Evolutionary conservation across 2,888 invertebrate genomes (phyloP), one percentile per base, ranked within the genome.

Genomic region (Ferdinandea cuprea): DNA sequence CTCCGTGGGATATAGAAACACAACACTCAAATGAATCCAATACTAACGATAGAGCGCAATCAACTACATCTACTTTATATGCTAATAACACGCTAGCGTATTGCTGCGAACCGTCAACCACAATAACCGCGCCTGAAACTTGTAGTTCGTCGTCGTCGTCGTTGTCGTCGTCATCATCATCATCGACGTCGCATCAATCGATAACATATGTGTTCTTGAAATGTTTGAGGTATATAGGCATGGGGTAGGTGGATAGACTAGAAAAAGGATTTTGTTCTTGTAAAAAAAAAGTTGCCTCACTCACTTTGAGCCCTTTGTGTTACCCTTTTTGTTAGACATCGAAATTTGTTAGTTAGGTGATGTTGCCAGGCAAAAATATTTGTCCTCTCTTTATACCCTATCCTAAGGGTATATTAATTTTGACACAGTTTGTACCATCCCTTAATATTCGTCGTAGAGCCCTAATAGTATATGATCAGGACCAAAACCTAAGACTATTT

Each of bases 1-100:
- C 21, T 13, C 15, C n/a, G 11, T 15, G 40, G 28, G 13, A 32
- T 25, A 13, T 13, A 40, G 40, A 42, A 28, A 40, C 42, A 15
- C n/a, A n/a, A n/a, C n/a, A 52, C 56, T 42, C 46, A 68, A 69
- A 48, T 48, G 37, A 69, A 58, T 69, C 28, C 58, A 56, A 54
- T 68, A 46, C 56, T 35, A 25, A 44, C 25, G 15, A 32, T 6
- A 30, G 32, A 46, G 9, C 65, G 46, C 65, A 69, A 61, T 76
- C 80, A 76, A 59, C 52, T 65, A 76, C 71, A 66, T 56, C 61
- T 77, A 83, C 56, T 77, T 83, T 68, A 72, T 68, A 83, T 77
- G 72, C 77, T 63, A 83, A 83, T 77, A 59, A 9, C 66, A 42
- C 59, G 61, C 59, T 52, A 65, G 58, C 56, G 35, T 56, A 25